phyloP scores from a whole-genome alignment of 2,888 invertebrate genomes.

The Allolobophora icterica region DNA sequence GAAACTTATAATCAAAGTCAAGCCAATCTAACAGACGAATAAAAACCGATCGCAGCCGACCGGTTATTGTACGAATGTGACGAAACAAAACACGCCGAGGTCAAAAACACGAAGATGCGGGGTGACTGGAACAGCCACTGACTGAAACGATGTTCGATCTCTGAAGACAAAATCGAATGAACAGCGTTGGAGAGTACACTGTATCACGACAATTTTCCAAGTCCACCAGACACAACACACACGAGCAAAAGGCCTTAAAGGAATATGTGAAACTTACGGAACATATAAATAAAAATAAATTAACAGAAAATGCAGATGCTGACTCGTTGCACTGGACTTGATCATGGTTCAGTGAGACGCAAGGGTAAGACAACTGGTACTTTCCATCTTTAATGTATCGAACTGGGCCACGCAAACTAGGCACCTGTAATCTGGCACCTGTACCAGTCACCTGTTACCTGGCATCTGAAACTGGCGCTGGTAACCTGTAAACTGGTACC shows the following conservation, averaged over 20 bases:
- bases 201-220: neutral
- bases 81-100: neutral
- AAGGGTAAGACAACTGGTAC: neutral
- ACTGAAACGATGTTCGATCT: neutral
- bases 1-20: neutral
- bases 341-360: neutral
- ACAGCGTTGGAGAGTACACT: neutral
- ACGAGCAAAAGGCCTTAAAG: neutral
- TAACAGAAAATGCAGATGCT: neutral
- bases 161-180: neutral
- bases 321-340: neutral
- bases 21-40: neutral
- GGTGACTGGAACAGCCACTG: neutral
- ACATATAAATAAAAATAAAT: slow-evolving; percentile 17
- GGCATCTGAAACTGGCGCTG: neutral
- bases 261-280: neutral
- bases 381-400: neutral
- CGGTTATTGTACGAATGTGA: neutral
- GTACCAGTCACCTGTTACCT: neutral
- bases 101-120: neutral
- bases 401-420: neutral
- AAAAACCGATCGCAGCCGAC: no score
- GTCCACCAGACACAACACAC: neutral
- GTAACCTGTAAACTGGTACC: no score
- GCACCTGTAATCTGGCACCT: no score